Evolutionary conservation across 2,888 invertebrate genomes (phyloP).

Genomic region (Folsomia manolachei): DNA sequence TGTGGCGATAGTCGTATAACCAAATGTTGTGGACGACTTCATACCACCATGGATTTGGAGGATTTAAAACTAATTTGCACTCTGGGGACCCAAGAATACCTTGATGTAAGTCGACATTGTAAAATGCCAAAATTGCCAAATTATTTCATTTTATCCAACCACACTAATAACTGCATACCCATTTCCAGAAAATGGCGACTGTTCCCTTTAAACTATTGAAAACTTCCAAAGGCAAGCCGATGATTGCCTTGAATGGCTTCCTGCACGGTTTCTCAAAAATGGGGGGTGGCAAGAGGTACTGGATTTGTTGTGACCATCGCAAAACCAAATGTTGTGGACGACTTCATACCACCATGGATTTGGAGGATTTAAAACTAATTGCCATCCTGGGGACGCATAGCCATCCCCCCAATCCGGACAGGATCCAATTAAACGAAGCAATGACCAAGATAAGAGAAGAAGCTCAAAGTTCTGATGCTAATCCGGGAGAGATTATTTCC

Average conservation of each 20-base stretch:
- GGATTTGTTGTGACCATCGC: not conserved
- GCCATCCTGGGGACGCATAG: not conserved
- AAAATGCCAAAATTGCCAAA: too few relatives aligned
- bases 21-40: not conserved
- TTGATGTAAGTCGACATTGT: too few relatives aligned
- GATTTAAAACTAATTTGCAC: not conserved
- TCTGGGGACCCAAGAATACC: too few relatives aligned
- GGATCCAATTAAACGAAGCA: too few relatives aligned
- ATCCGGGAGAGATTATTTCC: too few relatives aligned
- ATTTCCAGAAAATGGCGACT: too few relatives aligned
- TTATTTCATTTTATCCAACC: too few relatives aligned
- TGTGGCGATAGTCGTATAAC: not conserved
- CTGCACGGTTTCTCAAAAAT: not conserved
- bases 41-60: not conserved
- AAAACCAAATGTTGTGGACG: not conserved
- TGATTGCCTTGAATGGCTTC: not conserved
- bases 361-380: not conserved
- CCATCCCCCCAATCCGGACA: too few relatives aligned
- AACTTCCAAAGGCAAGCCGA: not conserved
- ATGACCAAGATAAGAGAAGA: too few relatives aligned
- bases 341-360: not conserved
- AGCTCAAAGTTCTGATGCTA: too few relatives aligned
- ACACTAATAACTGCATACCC: too few relatives aligned
- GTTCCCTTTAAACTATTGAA: too few relatives aligned
- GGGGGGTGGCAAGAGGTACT: not conserved